Conservation (phyloP, 2,113 vertebrate genomes). For the Macrotis lagotis region DNA sequence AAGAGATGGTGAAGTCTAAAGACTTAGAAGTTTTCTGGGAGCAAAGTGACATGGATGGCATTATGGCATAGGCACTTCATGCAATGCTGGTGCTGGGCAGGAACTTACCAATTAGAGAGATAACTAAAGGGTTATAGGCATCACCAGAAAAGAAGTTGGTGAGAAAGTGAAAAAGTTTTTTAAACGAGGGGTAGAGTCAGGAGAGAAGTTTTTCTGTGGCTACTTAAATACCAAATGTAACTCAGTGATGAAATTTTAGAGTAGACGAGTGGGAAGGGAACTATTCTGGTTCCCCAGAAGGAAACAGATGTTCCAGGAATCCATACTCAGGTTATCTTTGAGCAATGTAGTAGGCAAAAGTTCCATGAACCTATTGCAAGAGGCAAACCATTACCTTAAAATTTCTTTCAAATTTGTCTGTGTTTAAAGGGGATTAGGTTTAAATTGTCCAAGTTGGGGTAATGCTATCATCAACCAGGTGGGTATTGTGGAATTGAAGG, state of each 20-base stretch:
- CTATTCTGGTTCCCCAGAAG: neutral
- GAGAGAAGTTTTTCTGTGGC: neutral
- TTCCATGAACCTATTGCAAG: neutral
- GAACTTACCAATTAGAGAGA: neutral
- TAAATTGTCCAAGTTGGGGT: neutral
- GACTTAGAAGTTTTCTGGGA: neutral
- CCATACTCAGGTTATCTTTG: neutral
- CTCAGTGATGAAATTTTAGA: neutral
- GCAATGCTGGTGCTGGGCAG: neutral
- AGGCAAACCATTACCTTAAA: neutral
- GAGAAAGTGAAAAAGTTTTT: neutral
- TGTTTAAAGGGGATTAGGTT: neutral
- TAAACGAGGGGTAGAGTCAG: neutral
- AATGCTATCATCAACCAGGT: neutral
- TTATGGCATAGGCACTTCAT: neutral
- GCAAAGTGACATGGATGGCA: neutral
- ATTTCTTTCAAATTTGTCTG: neutral
- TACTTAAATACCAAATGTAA: neutral
- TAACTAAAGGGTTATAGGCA: neutral
- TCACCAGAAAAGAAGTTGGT: neutral
- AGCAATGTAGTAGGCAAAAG: neutral
- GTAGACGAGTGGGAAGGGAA: neutral
- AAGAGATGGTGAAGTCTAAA: neutral
- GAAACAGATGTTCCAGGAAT: neutral
- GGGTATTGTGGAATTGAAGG: neutral